These are phyloP conservation scores for Eumacrocentrus americanus DNA, from an alignment of 2,888 invertebrate species.

Conservation along the genomic window DNA sequence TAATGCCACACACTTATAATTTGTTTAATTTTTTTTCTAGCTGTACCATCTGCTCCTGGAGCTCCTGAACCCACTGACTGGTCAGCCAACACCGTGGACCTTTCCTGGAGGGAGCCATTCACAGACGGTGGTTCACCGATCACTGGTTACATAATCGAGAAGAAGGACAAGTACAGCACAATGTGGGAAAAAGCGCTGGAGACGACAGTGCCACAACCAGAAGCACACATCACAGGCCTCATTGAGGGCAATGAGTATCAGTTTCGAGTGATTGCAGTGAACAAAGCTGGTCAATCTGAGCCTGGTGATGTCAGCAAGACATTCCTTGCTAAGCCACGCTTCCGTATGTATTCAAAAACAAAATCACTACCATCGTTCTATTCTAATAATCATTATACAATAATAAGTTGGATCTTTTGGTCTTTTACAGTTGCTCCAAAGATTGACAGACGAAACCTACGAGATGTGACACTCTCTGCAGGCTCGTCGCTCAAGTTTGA, in stretches of 20 bases:
- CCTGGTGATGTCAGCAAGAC: conserved; percentile 88
- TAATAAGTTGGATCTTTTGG: too few species aligned
- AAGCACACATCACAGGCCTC: conserved; percentile 85
- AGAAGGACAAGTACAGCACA: conserved; percentile 89
- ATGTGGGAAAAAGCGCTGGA: conserved; percentile 93
- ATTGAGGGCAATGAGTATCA: conserved; percentile 97
- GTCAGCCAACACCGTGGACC: conserved; percentile 90
- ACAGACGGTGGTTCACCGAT: conserved; percentile 95
- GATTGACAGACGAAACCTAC: conserved; percentile 91
- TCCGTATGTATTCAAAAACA: conserved; percentile 64
- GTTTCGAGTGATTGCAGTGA: conserved; percentile 93
- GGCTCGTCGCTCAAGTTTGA: conserved; percentile 93
- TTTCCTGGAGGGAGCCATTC: conserved; percentile 88
- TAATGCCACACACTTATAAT: neutral
- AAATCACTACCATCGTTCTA: neutral
- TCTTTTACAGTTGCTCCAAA: conserved; percentile 93
- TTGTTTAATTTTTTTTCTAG: conserved; percentile 61
- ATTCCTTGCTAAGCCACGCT: conserved; percentile 85
- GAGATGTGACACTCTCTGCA: conserved; percentile 88
- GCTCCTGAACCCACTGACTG: conserved; percentile 91
- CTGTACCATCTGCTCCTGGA: conserved; percentile 84
- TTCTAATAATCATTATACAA: neutral
- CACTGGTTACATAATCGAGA: conserved; percentile 90
- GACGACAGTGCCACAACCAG: conserved; percentile 74
- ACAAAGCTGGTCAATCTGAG: conserved; percentile 93